Base-by-base conservation (phyloP, 2,888 invertebrate genomes). In the Sesia apiformis region DNA sequence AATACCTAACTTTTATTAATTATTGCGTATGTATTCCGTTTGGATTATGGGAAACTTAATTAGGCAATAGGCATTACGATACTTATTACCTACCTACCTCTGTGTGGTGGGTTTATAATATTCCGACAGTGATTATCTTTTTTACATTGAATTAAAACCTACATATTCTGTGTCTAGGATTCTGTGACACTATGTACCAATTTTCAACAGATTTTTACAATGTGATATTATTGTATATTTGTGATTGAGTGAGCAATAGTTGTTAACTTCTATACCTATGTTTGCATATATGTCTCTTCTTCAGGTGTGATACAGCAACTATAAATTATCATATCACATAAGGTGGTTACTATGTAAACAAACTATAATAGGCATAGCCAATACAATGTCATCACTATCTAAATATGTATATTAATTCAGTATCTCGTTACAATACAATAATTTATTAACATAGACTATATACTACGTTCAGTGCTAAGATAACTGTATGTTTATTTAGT, bases 231-330 rank as follows among this genome's bases (percentile, higher is more conserved):
- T 7, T 42, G 70, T 67, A 72, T 62, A 70, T 62, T 70, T 70
- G 69, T 72, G 69, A 70, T 67, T 68, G 63, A 60, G 68, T 76
- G 76, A 76, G 76, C 76, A 76, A 74, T 66, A 65, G 63, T 68
- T 67, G 69, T 67, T 65, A 62, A 64, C 54, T 57, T 60, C 54
- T 54, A 56, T 58, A 58, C 55, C 56, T 58, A 61, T 59, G 62
- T 59, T 23, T 23, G 23, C 23, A 23, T 23, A 23, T 23, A 2
- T 23, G n/a, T n/a, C n/a, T n/a, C n/a, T 23, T 23, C 23, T 23
- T 23, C 23, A 23, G 23, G 2, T 23, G 23, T 23, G 23, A 23
- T 23, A 23, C 23, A 68, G 61, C 60, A 63, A 68, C 62, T 67
- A 64, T 65, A 64, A 66, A 63, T 66, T 60, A 63, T 70, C 60